These are phyloP conservation scores for Scaptomyza flava DNA, from an alignment of 2,888 invertebrate species.

Conservation along the genomic window DNA sequence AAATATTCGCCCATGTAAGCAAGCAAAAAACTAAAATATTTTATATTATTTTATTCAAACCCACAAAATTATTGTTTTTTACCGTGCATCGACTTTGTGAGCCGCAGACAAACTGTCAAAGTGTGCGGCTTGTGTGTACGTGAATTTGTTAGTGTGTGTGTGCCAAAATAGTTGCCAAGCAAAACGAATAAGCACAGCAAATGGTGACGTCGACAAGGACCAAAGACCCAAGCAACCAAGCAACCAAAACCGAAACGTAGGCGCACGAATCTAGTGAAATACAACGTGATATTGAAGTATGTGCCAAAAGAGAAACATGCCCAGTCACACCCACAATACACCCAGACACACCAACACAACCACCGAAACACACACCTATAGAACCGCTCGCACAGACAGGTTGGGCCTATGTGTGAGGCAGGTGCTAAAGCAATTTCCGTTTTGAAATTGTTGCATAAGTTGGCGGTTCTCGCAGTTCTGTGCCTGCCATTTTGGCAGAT, in stretches of 20 bases:
- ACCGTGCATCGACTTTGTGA: conserved; percentile 13
- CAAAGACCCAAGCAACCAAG: conserved; percentile 8
- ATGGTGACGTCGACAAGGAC: conserved; percentile 60
- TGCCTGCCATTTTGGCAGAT: conserved; percentile 47
- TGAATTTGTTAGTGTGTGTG: conserved; percentile 21
- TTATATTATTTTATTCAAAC: too few relatives aligned
- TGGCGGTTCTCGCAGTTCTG: conserved; percentile 59
- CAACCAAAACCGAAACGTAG: conserved; percentile 27
- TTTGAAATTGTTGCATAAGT: conserved; percentile 81
- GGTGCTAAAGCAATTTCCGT: conserved; percentile 81
- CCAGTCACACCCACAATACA: conserved; percentile 32
- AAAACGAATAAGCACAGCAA: conserved; percentile 68
- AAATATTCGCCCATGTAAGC: too few relatives aligned
- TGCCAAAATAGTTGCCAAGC: conserved; percentile 78
- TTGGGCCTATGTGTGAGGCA: conserved; percentile 54
- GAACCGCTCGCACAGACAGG: conserved; percentile 20
- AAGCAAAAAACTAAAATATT: too few relatives aligned
- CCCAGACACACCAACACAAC: conserved; percentile 14
- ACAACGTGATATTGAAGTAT: conserved; percentile 79
- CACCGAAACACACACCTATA: conserved; percentile 16
- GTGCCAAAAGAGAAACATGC: conserved; percentile 79
- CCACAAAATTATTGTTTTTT: background rate
- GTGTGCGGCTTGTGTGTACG: conserved; percentile 33
- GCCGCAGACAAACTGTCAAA: conserved; percentile 77
- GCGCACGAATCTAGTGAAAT: conserved; percentile 75